Evolutionary conservation across 2,113 vertebrate genomes (phyloP).

Genomic region (Alouatta palliata): DNA sequence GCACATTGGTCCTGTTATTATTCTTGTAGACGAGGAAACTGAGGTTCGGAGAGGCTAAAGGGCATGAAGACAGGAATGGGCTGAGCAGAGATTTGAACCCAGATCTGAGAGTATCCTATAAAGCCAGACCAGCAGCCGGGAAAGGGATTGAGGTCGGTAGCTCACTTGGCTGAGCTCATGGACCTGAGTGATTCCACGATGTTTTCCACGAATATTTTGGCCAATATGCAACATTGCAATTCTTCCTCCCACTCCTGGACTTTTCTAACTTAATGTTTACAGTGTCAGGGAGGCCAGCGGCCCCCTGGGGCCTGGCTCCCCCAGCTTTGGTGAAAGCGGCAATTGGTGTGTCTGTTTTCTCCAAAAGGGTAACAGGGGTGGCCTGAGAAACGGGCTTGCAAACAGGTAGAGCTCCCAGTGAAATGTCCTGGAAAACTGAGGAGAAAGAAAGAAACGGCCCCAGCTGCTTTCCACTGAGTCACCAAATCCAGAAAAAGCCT

Average conservation of each 20-base stretch:
- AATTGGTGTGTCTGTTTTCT: conserved; percentile 45
- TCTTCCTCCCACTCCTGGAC: background rate
- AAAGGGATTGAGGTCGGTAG: background rate
- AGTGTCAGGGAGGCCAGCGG: background rate
- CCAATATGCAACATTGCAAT: background rate
- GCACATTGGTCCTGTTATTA: background rate
- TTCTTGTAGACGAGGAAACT: background rate
- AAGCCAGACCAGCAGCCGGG: background rate
- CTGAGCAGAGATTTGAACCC: background rate
- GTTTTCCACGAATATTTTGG: background rate
- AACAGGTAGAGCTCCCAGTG: background rate
- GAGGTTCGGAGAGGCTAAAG: background rate
- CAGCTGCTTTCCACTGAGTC: background rate
- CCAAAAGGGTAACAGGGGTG: background rate
- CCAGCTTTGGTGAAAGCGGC: conserved; percentile 11
- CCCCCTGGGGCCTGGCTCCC: background rate
- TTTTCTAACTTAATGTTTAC: background rate
- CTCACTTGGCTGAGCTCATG: background rate
- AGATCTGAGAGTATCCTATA: background rate
- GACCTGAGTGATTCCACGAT: background rate
- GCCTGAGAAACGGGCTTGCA: background rate
- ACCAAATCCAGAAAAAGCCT: background rate
- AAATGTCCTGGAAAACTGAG: background rate
- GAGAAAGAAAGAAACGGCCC: background rate
- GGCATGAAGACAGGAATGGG: background rate